Base-by-base conservation (phyloP, 2,113 vertebrate genomes). In the Zosterops borbonicus region DNA sequence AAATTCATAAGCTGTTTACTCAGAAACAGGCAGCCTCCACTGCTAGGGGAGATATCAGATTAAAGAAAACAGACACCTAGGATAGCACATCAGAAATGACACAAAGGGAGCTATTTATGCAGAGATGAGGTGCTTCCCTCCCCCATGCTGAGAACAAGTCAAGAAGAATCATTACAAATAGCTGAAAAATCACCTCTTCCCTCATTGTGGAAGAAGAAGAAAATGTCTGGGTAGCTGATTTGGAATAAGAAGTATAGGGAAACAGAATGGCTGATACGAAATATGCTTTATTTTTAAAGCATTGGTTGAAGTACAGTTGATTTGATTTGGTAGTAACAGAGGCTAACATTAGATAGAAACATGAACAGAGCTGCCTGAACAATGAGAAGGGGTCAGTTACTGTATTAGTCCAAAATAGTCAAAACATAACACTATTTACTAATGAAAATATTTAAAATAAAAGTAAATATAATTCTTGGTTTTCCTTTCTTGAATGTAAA, bases 1-100 rank as follows among this genome's bases (percentile, higher is more conserved):
- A 93, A 96, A 95, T 90, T 89, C 71, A 62, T 82, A 85, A 96
- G 42, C 69, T 90, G 19, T 91, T 94, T 97, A 76, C 67, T 81
- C 39, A 85, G 71, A 69, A 92, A 58, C 24, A 79, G 41, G 16
- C 62, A 92, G 55, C 25, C 39, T 94, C 21, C 69, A 67, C n/a
- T 77, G 44, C 35, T 82, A 64, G 67, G 82, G 74, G 79, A 92
- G 29, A 63, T 86, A 83, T 12, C 78, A 82, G 79, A 59, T 90
- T 83, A 67, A 96, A 88, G 83, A 83, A 89, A 95, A 93, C 18
- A 77, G 39, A 27, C 77, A 65, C n/a, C 71, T 74, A 78, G 83
- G 65, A 42, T 19, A 85, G 50, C 47, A 80, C 68, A 91, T 90
- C 69, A 83, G 52, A 93, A 58, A 55, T 92, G 24, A 89, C 5